Conservation (phyloP, 2,797 vertebrate species). For the Scleropages formosus region DNA sequence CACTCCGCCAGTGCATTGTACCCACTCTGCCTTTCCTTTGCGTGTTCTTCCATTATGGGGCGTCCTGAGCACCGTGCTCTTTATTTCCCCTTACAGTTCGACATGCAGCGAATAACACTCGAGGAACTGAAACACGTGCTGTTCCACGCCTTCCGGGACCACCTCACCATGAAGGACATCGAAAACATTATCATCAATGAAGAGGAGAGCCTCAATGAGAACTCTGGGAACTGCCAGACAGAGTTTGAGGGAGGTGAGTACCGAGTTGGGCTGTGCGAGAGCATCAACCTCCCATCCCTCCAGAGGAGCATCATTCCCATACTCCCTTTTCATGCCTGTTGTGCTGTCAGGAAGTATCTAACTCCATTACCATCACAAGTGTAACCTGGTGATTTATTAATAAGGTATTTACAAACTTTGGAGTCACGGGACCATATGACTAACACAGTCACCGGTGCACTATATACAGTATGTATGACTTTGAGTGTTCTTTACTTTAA, state of each 20-base stretch:
- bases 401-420: constrained; percentile 30
- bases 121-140: constrained; percentile 98
- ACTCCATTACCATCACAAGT: constrained; percentile 32
- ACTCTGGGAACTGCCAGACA: constrained; percentile 90
- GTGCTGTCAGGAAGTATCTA: constrained; percentile 41
- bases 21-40: neutral
- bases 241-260: constrained; percentile 90
- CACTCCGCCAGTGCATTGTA: neutral
- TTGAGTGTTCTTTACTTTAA: neutral
- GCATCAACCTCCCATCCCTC: too few relatives aligned
- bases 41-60: neutral
- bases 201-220: constrained; percentile 95
- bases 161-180: constrained; percentile 98
- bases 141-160: constrained; percentile 95
- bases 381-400: constrained; percentile 59
- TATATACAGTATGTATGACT: constrained; percentile 37
- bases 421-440: constrained; percentile 41
- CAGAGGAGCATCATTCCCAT: neutral
- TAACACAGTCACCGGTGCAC: constrained; percentile 41
- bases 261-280: neutral
- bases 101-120: constrained; percentile 96
- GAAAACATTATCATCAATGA: constrained; percentile 99
- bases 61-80: too few relatives aligned
- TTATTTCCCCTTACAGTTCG: constrained; percentile 72
- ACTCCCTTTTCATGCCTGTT: neutral